phyloP scores from a whole-genome alignment of 2,113 vertebrate species.

The Thymallus thymallus region DNA sequence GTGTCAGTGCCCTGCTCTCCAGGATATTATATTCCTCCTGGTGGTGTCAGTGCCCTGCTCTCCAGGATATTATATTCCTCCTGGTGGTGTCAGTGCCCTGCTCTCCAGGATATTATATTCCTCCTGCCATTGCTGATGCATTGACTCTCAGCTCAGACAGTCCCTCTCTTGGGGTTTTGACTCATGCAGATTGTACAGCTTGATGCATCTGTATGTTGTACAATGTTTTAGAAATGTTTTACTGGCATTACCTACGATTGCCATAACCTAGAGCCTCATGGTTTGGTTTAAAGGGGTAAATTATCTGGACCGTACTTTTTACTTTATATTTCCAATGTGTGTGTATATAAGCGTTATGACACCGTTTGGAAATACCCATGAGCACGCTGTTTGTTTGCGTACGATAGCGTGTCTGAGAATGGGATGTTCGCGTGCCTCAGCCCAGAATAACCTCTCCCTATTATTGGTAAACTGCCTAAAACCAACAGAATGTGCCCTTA shows the following conservation, averaged over 20 bases:
- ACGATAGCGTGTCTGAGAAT: not conserved
- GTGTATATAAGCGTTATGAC: too few relatives aligned
- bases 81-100: constrained; percentile 20
- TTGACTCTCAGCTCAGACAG: constrained; percentile 27
- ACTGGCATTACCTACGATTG: constrained; percentile 7
- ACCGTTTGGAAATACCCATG: not conserved
- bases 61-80: too few relatives aligned
- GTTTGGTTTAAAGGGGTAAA: not conserved
- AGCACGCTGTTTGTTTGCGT: not conserved
- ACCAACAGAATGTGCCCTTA: constrained; percentile 19
- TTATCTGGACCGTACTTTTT: too few relatives aligned
- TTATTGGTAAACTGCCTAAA: constrained; percentile 4
- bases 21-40: constrained; percentile 23
- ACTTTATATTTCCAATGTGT: too few relatives aligned
- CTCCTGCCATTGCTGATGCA: constrained; percentile 40
- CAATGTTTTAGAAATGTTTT: constrained; percentile 37
- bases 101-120: constrained; percentile 37
- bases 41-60: constrained; percentile 51
- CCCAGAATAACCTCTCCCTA: constrained; percentile 13
- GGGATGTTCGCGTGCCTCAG: not conserved
- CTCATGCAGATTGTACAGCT: constrained; percentile 51
- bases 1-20: constrained; percentile 46
- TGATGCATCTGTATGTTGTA: too few relatives aligned
- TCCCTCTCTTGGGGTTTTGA: constrained; percentile 54
- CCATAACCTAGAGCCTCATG: constrained; percentile 2